Conservation (phyloP, 1,140 invertebrate species). For the Drosophila tani region DNA sequence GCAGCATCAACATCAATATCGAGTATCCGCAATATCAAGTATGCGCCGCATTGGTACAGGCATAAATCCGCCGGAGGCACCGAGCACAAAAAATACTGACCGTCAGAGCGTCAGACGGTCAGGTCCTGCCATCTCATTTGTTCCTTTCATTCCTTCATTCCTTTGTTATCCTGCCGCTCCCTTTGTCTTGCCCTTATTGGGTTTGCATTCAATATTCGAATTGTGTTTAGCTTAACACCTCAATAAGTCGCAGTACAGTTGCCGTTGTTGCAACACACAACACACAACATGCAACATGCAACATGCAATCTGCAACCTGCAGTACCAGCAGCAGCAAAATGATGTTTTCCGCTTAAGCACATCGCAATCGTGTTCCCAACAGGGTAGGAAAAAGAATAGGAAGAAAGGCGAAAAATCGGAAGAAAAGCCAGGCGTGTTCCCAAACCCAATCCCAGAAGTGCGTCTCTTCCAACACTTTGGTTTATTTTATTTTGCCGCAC, state of each 20-base stretch:
- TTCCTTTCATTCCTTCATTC: too few relatives aligned
- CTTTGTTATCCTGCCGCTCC: slow-evolving; percentile 6
- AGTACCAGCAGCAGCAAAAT: slow-evolving; percentile 58
- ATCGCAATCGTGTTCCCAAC: slow-evolving; percentile 52
- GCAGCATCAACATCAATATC: slow-evolving; percentile 15
- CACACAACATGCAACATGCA: slow-evolving; percentile 17
- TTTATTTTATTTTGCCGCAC: slow-evolving; percentile 65
- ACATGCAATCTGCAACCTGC: slow-evolving; percentile 29
- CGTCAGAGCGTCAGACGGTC: neutral
- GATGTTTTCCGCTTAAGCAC: slow-evolving; percentile 80
- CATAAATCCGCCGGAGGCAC: slow-evolving; percentile 19
- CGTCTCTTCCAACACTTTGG: slow-evolving; percentile 30
- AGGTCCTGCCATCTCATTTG: neutral
- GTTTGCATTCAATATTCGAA: slow-evolving; percentile 36
- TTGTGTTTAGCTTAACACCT: slow-evolving; percentile 63
- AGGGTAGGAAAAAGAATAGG: neutral
- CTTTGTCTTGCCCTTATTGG: neutral
- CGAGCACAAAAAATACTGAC: neutral
- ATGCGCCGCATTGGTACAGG: slow-evolving; percentile 39
- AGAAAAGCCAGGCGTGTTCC: slow-evolving; percentile 13
- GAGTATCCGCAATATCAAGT: slow-evolving; percentile 37
- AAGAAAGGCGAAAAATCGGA: slow-evolving; percentile 14
- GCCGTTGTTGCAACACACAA: too few relatives aligned
- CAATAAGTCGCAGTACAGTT: slow-evolving; percentile 55
- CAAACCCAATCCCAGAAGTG: slow-evolving; percentile 53